Evolutionary conservation across 2,113 vertebrate genomes (phyloP).

Genomic region (Chunga burmeisteri): DNA sequence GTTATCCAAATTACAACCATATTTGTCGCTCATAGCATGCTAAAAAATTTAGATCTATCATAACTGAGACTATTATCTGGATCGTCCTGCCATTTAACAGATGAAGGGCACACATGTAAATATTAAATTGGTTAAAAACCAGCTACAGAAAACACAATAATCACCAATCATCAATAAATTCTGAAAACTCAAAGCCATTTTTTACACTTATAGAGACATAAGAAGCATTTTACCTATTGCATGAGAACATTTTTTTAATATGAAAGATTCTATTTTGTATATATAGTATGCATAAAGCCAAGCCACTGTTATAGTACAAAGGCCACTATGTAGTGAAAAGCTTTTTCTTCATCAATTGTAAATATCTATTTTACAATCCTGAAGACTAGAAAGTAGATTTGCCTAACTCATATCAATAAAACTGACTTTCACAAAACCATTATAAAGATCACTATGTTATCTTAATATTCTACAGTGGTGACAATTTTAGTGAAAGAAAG

Average conservation of each 20-base stretch:
- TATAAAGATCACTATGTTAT: conserved; percentile 14
- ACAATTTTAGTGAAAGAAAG: conserved; percentile 37
- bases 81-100: neutral
- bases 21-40: neutral
- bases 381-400: conserved; percentile 7
- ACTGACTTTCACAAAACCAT: conserved; percentile 4
- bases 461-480: conserved; percentile 13
- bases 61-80: neutral
- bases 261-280: neutral
- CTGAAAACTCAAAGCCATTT: neutral
- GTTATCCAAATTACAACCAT: neutral
- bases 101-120: neutral
- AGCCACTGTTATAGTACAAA: neutral
- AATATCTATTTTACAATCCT: neutral
- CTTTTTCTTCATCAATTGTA: neutral
- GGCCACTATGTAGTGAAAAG: neutral
- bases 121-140: neutral
- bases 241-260: neutral
- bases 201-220: neutral
- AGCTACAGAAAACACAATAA: neutral
- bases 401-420: neutral
- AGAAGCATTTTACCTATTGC: neutral
- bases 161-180: neutral
- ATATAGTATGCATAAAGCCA: neutral
- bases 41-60: neutral